phyloP scores from a whole-genome alignment of 2,113 vertebrate species.

The Rhabdornis inornatus region DNA sequence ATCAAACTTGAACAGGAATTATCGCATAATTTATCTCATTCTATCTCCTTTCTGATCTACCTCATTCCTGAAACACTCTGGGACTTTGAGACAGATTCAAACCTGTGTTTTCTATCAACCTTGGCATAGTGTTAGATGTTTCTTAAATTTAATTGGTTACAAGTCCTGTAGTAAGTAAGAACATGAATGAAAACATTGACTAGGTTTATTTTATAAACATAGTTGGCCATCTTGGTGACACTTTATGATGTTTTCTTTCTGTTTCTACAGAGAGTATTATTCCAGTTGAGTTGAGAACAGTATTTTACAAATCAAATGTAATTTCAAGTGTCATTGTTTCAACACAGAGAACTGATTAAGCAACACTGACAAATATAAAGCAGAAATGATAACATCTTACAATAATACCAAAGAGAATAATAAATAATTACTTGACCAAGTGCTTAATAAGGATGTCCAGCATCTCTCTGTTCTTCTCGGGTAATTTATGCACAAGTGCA shows the following conservation, averaged over 20 bases:
- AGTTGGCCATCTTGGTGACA: background rate
- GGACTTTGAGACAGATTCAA: background rate
- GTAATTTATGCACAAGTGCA: constrained; percentile 88
- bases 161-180: background rate
- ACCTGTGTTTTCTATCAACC: rapidly evolving
- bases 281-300: background rate
- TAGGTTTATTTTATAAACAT: background rate
- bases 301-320: background rate
- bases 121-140: background rate
- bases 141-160: background rate
- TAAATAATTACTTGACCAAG: constrained; percentile 83
- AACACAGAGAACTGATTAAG: background rate
- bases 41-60: background rate
- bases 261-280: background rate
- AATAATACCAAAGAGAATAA: background rate
- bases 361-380: background rate
- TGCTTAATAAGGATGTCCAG: constrained; percentile 94
- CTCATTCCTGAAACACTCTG: background rate
- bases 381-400: background rate
- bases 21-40: background rate
- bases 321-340: background rate
- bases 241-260: background rate
- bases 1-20: background rate
- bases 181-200: background rate
- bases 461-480: constrained; percentile 94